Evolutionary conservation across 2,797 vertebrate species (phyloP).

Genomic region (Danionella dracula): DNA sequence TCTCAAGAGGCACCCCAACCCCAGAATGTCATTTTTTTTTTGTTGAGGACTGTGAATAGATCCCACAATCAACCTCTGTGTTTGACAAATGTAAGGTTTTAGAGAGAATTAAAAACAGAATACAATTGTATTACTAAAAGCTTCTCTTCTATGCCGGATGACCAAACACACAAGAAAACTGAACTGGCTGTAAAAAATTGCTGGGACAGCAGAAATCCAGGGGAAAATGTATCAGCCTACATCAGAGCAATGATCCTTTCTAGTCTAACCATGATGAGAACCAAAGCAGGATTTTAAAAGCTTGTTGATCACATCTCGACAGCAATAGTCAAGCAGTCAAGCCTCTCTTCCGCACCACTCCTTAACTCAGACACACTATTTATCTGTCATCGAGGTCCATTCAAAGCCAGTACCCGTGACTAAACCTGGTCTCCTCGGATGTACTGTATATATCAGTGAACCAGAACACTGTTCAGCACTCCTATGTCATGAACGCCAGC

Average conservation of each 20-base stretch:
- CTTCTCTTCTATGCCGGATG: too few species aligned
- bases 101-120: too few species aligned
- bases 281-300: conserved; percentile 9
- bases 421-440: neutral
- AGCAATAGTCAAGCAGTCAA: conserved; percentile 27
- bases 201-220: too few species aligned
- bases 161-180: too few species aligned
- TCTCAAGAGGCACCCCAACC: too few species aligned
- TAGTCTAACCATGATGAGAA: conserved; percentile 21
- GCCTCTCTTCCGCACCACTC: conserved; percentile 17
- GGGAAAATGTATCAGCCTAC: too few species aligned
- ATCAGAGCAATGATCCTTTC: neutral
- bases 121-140: too few species aligned
- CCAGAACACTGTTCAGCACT: neutral
- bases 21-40: too few species aligned
- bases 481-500: neutral
- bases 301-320: conserved; percentile 30
- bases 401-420: neutral
- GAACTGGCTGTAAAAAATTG: too few species aligned
- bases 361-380: conserved; percentile 24
- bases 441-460: neutral
- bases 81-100: too few species aligned
- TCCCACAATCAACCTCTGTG: too few species aligned
- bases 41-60: too few species aligned
- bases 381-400: conserved; percentile 5